Percentiles rank a stretch among this genome's conserved stretches.
These are phyloP conservation scores for Candoia aspera DNA, from an alignment of 2,113 vertebrate genomes.

Conservation along the genomic window DNA sequence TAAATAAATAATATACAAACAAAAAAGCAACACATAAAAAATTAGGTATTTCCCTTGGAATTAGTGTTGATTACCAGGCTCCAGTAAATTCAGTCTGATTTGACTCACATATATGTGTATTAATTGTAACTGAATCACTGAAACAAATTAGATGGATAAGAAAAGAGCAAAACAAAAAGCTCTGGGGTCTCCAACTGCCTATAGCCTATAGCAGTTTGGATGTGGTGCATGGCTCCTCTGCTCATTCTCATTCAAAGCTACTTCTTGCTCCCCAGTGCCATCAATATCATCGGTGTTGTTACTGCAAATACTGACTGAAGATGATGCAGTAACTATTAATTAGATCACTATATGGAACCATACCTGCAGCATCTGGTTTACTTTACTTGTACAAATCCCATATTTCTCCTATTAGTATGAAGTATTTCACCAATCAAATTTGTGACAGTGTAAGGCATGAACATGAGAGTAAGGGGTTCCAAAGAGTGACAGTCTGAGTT, in stretches of 20 bases:
- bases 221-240: conserved; percentile 52
- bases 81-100: conserved; percentile 35
- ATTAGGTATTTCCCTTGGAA: conserved; percentile 27
- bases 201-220: conserved; percentile 43
- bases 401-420: not conserved
- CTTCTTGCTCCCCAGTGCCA: conserved; percentile 58
- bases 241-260: conserved; percentile 62
- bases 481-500: not conserved
- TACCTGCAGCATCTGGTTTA: conserved; percentile 54
- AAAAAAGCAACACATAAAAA: conserved; percentile 30
- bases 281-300: conserved; percentile 65
- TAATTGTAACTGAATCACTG: conserved; percentile 48
- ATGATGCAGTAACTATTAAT: conserved; percentile 68
- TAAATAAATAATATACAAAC: not conserved
- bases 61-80: conserved; percentile 44
- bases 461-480: not conserved
- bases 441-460: not conserved
- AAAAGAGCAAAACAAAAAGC: conserved; percentile 46
- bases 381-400: conserved; percentile 44
- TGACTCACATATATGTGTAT: conserved; percentile 49
- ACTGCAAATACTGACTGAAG: conserved; percentile 45
- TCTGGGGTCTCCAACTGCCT: conserved; percentile 45
- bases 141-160: conserved; percentile 50
- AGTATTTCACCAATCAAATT: not conserved
- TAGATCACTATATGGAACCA: conserved; percentile 50